Evolutionary conservation across 2,888 invertebrate species (phyloP).

Genomic region (Dolichomitus sp.): DNA sequence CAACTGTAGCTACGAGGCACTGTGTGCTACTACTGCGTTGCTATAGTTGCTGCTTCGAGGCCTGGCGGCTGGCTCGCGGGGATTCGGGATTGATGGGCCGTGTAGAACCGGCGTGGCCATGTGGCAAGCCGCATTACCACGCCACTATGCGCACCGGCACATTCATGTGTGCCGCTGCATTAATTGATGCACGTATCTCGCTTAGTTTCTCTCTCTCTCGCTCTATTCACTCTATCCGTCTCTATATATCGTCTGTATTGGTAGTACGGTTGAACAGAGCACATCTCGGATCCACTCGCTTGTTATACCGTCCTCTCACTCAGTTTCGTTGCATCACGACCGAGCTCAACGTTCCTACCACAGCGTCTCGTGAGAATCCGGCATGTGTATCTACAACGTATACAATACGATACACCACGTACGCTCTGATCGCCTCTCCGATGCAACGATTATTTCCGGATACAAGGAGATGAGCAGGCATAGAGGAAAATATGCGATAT

Average conservation of each 20-base stretch:
- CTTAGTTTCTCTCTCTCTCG: conserved; percentile 13
- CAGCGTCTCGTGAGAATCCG: conserved; percentile 81
- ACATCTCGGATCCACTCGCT: conserved; percentile 33
- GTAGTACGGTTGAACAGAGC: conserved; percentile 38
- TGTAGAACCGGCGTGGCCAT: conserved; percentile 74
- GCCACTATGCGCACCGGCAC: conserved; percentile 80
- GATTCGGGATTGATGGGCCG: conserved; percentile 79
- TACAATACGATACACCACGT: conserved; percentile 34
- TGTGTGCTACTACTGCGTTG: neutral
- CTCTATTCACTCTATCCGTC: neutral
- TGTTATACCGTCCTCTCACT: conserved; percentile 33
- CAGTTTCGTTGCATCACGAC: conserved; percentile 75
- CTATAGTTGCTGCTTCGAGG: conserved; percentile 16
- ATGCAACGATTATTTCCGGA: conserved; percentile 58
- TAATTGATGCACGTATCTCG: conserved; percentile 81
- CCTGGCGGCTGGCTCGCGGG: conserved; percentile 50
- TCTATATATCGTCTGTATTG: conserved; percentile 27
- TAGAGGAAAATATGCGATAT: neutral
- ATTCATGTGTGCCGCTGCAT: conserved; percentile 83
- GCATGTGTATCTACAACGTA: conserved; percentile 76
- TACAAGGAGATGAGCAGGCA: conserved; percentile 16
- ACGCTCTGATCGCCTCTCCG: conserved; percentile 50
- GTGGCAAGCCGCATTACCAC: conserved; percentile 79
- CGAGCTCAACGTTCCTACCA: conserved; percentile 60
- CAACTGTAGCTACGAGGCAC: neutral